Conservation (phyloP, 2,888 invertebrate species). For the Rosalia funebris region DNA sequence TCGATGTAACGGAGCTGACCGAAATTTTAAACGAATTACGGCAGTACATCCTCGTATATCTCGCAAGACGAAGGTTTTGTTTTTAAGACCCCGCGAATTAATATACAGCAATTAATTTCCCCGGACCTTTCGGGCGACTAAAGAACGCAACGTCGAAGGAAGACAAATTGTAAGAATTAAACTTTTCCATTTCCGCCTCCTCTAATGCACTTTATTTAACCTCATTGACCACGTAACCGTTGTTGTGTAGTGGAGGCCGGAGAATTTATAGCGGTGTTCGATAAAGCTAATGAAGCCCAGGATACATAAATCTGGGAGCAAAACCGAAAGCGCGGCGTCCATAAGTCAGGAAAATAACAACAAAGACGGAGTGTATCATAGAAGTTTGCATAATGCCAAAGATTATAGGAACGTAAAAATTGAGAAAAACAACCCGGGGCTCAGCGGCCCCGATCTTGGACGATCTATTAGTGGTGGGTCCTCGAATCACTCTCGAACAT, state of each 20-base stretch:
- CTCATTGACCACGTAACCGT: conserved; percentile 61
- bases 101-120: conserved; percentile 50
- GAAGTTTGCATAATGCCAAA: conserved; percentile 32
- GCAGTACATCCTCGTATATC: background rate
- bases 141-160: conserved; percentile 52
- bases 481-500: too few relatives aligned
- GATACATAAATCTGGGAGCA: conserved; percentile 59
- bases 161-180: conserved; percentile 60
- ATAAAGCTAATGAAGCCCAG: conserved; percentile 63
- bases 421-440: conserved; percentile 30
- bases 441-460: too few relatives aligned
- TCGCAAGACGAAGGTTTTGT: conserved; percentile 18
- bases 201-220: conserved; percentile 61
- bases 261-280: conserved; percentile 62
- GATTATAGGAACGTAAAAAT: conserved; percentile 26
- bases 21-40: background rate
- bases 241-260: conserved; percentile 59
- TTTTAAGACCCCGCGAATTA: conserved; percentile 37
- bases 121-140: too few relatives aligned
- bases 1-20: too few relatives aligned
- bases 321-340: conserved; percentile 38
- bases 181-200: conserved; percentile 59
- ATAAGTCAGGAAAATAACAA: conserved; percentile 52
- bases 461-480: too few relatives aligned
- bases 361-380: conserved; percentile 38